A percentile compares a stretch with the other conserved stretches of the same genome.
Evolutionary conservation across 2,113 vertebrate species (phyloP).

Genomic region (Nymphicus hollandicus): DNA sequence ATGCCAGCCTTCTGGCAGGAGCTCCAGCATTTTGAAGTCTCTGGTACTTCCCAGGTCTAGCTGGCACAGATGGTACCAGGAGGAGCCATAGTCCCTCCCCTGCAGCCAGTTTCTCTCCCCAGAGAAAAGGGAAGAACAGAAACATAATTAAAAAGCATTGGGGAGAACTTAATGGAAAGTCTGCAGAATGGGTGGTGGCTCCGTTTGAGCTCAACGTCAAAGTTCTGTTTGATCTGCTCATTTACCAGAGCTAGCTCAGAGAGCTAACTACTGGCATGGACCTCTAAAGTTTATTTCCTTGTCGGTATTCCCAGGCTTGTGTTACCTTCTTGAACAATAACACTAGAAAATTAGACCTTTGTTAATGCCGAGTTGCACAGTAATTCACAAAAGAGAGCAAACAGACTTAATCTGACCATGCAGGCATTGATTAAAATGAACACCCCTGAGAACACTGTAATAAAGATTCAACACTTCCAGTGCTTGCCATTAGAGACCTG

Average conservation of each 20-base stretch:
- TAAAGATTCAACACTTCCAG: neutral
- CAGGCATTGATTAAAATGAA: neutral
- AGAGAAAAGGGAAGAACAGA: neutral
- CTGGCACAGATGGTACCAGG: neutral
- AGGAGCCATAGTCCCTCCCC: neutral
- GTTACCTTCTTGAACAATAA: neutral
- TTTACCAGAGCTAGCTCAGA: slow-evolving; percentile 16
- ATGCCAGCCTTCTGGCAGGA: neutral
- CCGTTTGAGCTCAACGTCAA: neutral
- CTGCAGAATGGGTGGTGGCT: neutral
- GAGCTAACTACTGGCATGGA: neutral
- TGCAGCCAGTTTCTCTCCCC: neutral
- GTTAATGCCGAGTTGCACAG: neutral
- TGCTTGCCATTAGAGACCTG: neutral
- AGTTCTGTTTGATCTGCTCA: slow-evolving; percentile 23
- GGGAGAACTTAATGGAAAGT: neutral
- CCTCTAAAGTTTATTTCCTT: slow-evolving; percentile 20
- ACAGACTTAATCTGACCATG: neutral
- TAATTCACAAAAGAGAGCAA: neutral
- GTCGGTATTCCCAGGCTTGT: neutral
- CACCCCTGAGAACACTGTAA: neutral
- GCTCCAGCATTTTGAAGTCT: neutral
- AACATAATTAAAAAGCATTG: neutral
- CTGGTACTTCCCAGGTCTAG: neutral
- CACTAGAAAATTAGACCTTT: slow-evolving; percentile 19